phyloP scores from a whole-genome alignment of 2,113 vertebrate genomes.

The Gallinago media region DNA sequence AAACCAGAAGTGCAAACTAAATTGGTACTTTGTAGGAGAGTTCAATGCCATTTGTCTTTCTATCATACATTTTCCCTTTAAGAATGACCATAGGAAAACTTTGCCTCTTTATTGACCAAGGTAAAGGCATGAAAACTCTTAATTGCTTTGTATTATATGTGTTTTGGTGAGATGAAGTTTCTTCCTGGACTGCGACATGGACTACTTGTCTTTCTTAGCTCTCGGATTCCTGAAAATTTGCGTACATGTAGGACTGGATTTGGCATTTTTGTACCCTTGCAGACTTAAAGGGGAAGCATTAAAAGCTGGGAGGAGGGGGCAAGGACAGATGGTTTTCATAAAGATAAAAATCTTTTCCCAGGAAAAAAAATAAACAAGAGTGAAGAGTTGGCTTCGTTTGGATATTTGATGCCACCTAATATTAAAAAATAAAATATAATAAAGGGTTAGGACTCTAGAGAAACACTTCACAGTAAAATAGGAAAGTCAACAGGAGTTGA shows the following conservation, averaged over 20 bases:
- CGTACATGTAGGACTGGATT: neutral
- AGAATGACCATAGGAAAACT: neutral
- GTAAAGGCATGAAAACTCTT: neutral
- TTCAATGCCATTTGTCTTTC: neutral
- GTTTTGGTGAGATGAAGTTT: neutral
- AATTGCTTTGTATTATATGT: neutral
- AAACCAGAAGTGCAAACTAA: neutral
- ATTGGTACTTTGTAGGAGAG: neutral
- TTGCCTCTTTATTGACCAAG: neutral
- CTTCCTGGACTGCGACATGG: neutral
- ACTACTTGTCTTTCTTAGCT: neutral
- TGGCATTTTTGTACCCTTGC: rapidly evolving
- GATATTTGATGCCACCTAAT: neutral
- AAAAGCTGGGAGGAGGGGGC: neutral
- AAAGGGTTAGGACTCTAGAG: neutral
- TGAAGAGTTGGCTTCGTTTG: neutral
- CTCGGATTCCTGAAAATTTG: neutral
- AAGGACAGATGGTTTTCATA: neutral
- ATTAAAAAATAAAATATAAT: neutral
- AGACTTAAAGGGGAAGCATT: neutral
- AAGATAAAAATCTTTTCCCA: neutral
- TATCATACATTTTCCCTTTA: rapidly evolving
- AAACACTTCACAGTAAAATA: neutral
- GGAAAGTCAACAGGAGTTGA: neutral
- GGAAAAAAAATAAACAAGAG: neutral